Conservation (phyloP, 1,140 invertebrate species). For the Drosophila saltans region DNA sequence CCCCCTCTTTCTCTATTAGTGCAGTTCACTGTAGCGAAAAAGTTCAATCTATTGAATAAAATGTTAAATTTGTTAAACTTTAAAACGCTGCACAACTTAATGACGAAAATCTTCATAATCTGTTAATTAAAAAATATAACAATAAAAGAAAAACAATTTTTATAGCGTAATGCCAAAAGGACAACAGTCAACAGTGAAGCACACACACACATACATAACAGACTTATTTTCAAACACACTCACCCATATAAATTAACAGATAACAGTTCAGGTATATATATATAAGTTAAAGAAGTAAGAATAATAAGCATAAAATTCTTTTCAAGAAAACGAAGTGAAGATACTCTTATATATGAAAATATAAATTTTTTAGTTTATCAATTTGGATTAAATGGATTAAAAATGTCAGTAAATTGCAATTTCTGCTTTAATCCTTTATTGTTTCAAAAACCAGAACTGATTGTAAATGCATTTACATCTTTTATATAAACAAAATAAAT, state of each 20-base stretch:
- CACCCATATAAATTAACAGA: background rate
- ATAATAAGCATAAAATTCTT: background rate
- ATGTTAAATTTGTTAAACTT: constrained; percentile 8
- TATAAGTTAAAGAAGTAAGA: background rate
- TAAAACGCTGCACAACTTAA: constrained; percentile 28
- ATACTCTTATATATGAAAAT: background rate
- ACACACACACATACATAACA: constrained; percentile 4
- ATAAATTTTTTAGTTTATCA: too few species aligned
- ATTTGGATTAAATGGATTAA: too few species aligned
- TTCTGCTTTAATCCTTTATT: too few species aligned
- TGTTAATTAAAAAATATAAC: constrained; percentile 67
- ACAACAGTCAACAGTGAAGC: constrained; percentile 49
- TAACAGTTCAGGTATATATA: background rate
- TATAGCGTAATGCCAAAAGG: constrained; percentile 41
- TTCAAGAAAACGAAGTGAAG: background rate
- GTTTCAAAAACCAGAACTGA: too few species aligned
- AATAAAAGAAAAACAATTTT: constrained; percentile 63
- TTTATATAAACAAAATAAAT: too few species aligned
- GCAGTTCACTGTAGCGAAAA: background rate
- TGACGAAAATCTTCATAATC: constrained; percentile 55
- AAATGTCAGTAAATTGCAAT: too few species aligned
- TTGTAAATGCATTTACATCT: too few species aligned
- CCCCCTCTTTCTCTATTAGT: background rate
- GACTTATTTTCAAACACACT: background rate
- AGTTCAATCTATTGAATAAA: constrained; percentile 48